Base-by-base conservation (phyloP, 2,113 vertebrate species). In the Excalfactoria chinensis region DNA sequence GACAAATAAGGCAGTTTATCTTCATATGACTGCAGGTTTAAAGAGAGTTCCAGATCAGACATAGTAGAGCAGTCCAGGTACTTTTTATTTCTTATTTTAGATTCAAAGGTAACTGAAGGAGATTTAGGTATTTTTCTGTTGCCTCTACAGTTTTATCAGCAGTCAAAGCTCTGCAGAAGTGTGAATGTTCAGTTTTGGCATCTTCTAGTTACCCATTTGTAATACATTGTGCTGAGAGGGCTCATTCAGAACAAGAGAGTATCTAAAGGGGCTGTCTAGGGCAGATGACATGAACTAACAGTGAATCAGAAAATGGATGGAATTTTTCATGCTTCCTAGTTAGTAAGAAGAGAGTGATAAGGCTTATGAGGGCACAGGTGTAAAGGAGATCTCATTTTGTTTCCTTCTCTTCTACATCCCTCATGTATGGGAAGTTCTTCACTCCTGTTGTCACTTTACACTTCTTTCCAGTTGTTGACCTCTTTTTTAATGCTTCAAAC, bases 281-380 rank as follows among this genome's bases (percentile, higher is more conserved):
- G 23, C 32, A 79, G 32, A 28, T 79, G 11, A 43, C 40, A 66
- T 0, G 1, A 79, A 5, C 25, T 48, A 72, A 30, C 16, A 35
- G 13, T 7, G n/a, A 55, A 32, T 17, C 66, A 44, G 53, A 28
- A 40, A 0, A 6, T 2, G 4, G 30, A 4, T 0, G 0, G 17
- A 10, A 14, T 1, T 32, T 66, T 84, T 89, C 44, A 3, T 35
- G 55, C 7, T 69, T 83, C 13, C 13, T 40, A 22, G 21, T 6
- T 37, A 40, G 48, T 28, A 13, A 9, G 53, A 79, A 60, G 5
- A 66, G 3, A 23, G 9, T 37, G 34, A 1, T 7, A 79, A 46
- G 10, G 4, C 2, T 79, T 26, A n/a, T 40, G n/a, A 48, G 28
- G 7, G 5, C 72, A 4, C 8, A 51, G 13, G 5, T 5, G 6